Percentiles rank a stretch among this genome's conserved stretches.
phyloP scores from a whole-genome alignment of 2,888 invertebrate genomes.

The Tachina grossa region DNA sequence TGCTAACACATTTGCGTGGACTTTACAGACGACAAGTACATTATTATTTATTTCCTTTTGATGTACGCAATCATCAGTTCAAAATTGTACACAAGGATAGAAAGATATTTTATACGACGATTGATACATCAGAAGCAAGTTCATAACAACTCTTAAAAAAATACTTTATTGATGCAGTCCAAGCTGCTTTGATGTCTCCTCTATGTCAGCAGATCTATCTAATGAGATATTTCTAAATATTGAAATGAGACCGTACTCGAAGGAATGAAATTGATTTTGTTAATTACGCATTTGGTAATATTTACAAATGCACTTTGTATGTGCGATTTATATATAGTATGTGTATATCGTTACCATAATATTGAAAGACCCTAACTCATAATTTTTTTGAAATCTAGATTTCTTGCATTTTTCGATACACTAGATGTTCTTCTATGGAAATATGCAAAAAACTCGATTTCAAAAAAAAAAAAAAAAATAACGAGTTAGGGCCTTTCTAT shows the following conservation, averaged over 20 bases:
- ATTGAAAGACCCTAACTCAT: too few species aligned
- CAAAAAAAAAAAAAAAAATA: too few species aligned
- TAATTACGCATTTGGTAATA: too few species aligned
- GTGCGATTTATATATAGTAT: too few species aligned
- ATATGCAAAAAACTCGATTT: too few species aligned
- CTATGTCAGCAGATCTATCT: constrained; percentile 45
- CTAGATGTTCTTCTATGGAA: too few species aligned
- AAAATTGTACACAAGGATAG: constrained; percentile 38
- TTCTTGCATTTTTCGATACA: too few species aligned
- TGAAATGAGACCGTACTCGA: constrained; percentile 28
- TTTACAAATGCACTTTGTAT: too few species aligned
- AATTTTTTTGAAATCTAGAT: too few species aligned
- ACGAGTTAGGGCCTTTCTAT: too few species aligned
- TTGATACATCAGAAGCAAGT: neutral
- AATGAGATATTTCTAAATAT: constrained; percentile 53
- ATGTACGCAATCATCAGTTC: constrained; percentile 50
- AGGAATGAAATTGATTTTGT: too few species aligned
- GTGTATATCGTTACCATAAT: too few species aligned
- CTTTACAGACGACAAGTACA: constrained; percentile 54
- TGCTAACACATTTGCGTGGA: constrained; percentile 35
- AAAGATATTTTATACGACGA: neutral
- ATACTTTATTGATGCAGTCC: constrained; percentile 44
- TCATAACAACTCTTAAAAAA: neutral
- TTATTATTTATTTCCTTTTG: constrained; percentile 52
- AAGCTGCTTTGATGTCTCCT: constrained; percentile 53